phyloP scores from a whole-genome alignment of 2,888 invertebrate genomes.

The Cephus pulcher region DNA sequence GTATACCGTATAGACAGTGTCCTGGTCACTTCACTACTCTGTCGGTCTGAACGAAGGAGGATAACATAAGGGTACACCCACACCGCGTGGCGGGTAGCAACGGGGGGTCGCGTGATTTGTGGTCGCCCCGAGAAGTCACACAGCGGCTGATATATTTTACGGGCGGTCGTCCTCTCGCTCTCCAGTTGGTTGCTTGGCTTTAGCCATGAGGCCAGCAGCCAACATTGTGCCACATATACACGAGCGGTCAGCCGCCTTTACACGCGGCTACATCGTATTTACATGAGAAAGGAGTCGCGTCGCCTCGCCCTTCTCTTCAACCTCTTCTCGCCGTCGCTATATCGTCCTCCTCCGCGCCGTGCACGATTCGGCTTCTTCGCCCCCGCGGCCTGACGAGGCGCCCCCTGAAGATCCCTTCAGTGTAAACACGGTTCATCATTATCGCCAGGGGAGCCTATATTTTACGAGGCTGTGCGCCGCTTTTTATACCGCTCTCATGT shows the following conservation, averaged over 20 bases:
- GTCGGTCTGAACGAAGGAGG: slow-evolving; percentile 5
- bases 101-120: slow-evolving; percentile 67
- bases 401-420: slow-evolving; percentile 45
- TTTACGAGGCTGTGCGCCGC: slow-evolving; percentile 34
- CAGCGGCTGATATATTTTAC: slow-evolving; percentile 67
- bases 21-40: not conserved
- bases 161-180: slow-evolving; percentile 49
- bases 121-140: slow-evolving; percentile 65
- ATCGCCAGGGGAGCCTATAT: slow-evolving; percentile 57
- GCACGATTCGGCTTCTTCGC: slow-evolving; percentile 16
- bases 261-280: slow-evolving; percentile 65
- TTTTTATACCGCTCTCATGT: not conserved
- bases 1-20: slow-evolving; percentile 4
- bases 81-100: slow-evolving; percentile 47
- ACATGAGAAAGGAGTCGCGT: slow-evolving; percentile 64
- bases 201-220: slow-evolving; percentile 38
- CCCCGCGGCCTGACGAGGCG: slow-evolving; percentile 41
- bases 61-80: slow-evolving; percentile 31
- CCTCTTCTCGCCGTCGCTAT: slow-evolving; percentile 30
- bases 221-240: slow-evolving; percentile 58
- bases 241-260: slow-evolving; percentile 60
- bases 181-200: slow-evolving; percentile 28
- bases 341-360: slow-evolving; percentile 17
- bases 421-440: slow-evolving; percentile 65
- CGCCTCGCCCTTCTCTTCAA: slow-evolving; percentile 12